A percentile compares a stretch with the other conserved stretches of the same genome.
These are phyloP conservation scores for Hylia prasina DNA, from an alignment of 2,113 vertebrate genomes.

Conservation along the genomic window DNA sequence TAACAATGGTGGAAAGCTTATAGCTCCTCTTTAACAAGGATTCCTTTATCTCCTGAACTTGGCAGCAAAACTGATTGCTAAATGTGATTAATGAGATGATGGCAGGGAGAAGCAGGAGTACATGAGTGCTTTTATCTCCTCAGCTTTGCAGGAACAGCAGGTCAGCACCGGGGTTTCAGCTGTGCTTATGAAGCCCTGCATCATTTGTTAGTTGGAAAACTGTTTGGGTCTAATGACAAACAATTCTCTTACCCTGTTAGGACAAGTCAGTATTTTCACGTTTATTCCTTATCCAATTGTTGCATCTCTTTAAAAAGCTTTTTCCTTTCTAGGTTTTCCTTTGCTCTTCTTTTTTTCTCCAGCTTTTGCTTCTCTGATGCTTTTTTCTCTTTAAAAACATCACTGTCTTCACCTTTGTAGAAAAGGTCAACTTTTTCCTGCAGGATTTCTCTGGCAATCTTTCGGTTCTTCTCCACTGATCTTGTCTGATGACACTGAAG, in stretches of 20 bases:
- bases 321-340: constrained; percentile 86
- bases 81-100: neutral
- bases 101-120: neutral
- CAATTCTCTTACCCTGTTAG: neutral
- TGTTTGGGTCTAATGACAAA: neutral
- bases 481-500: constrained; percentile 94
- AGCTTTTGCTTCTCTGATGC: constrained; percentile 80
- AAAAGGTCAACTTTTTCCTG: constrained; percentile 86
- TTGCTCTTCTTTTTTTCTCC: constrained; percentile 82
- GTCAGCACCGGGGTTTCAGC: neutral
- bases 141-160: neutral
- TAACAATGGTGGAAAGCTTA: neutral
- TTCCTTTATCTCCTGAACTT: neutral
- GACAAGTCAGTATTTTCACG: neutral
- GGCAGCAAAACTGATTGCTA: neutral
- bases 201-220: neutral
- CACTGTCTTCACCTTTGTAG: constrained; percentile 83
- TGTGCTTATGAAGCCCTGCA: neutral
- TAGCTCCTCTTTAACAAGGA: neutral
- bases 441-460: constrained; percentile 86
- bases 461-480: constrained; percentile 87
- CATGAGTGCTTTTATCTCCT: neutral
- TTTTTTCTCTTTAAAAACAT: constrained; percentile 74
- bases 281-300: constrained; percentile 30
- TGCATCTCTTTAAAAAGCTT: constrained; percentile 77